Evolutionary conservation across 2,113 vertebrate genomes (phyloP), one percentile per base, ranked within the genome.

Genomic region (Zingel zingel): DNA sequence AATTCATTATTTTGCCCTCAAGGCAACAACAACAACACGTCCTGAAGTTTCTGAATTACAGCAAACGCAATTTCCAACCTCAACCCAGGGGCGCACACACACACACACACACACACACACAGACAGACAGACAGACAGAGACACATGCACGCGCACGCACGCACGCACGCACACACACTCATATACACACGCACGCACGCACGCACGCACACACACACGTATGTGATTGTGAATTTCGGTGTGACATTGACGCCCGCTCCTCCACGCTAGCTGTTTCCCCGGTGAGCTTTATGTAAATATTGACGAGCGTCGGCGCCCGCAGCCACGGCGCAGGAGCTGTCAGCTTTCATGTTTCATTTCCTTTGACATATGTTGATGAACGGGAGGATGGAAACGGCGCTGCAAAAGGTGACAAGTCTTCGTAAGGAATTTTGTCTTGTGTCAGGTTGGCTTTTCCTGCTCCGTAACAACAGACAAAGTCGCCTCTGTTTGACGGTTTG

Each of bases 231-330:
- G 86, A 67, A n/a, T 43, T 27, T 77, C 77, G 64, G 79, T 76
- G 82, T 79, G 85, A 68, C 19, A 19, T 14, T 50, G 87, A 61
- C 85, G 25, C 88, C 61, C 43, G 3, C 77, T 77, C 39, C 66
- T 27, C 47, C 30, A 45, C 11, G 58, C 27, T 47, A 19, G 81
- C 81, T 81, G 77, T 80, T 66, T 87, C 87, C 82, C 86, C 9
- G 5, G 81, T 74, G 86, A 78, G 74, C 8, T 81, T 72, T 88
- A 86, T 91, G 89, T 92, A 92, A 92, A 92, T 92, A 91, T 88
- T 92, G 86, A 82, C 30, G 57, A 71, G 83, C 9, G 84, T 15
- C 43, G 48, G 16, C 43, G 78, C 83, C 83, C 59, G 77, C 71
- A 54, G 88, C 57, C 71, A 2, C 76, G 0, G 58, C 0, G 78